Conservation (phyloP, 1,140 invertebrate species). For the Aphelenchoides besseyi region DNA sequence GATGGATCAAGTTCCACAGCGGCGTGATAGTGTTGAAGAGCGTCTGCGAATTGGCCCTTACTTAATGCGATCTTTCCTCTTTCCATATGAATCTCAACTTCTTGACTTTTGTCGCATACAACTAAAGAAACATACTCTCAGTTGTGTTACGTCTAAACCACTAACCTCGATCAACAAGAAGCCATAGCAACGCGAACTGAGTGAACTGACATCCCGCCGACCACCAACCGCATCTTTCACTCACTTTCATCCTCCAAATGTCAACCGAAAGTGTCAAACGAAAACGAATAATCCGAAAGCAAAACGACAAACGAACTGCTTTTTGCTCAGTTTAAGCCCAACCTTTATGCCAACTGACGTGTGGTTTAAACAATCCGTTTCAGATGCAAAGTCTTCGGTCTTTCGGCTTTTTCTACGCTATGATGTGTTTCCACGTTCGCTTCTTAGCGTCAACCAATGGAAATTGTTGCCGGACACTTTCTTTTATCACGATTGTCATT, state of each 20-base stretch:
- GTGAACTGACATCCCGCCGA: not conserved
- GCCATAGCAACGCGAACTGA: not conserved
- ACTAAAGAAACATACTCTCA: not conserved
- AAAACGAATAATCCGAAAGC: not conserved
- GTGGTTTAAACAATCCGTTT: too few species aligned
- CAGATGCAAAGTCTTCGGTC: too few species aligned
- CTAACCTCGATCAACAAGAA: not conserved
- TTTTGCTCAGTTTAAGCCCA: too few species aligned
- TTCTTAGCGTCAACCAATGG: too few species aligned
- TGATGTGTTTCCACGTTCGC: too few species aligned
- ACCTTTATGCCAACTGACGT: too few species aligned
- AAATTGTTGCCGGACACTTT: too few species aligned
- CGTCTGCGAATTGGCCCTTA: conserved; percentile 85
- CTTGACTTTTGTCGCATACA: conserved; percentile 33
- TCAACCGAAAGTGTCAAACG: not conserved
- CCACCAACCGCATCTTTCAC: not conserved
- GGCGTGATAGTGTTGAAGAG: conserved; percentile 92
- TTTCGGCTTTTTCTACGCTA: too few species aligned
- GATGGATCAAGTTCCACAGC: conserved; percentile 92
- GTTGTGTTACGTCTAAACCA: not conserved
- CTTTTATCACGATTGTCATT: too few species aligned
- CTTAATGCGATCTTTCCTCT: conserved; percentile 38
- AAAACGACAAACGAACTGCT: too few species aligned
- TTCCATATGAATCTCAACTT: conserved; percentile 47
- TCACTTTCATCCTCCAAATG: too few species aligned